Conservation (phyloP, 2,888 invertebrate genomes). For the Rhaphigaster nebulosa region DNA sequence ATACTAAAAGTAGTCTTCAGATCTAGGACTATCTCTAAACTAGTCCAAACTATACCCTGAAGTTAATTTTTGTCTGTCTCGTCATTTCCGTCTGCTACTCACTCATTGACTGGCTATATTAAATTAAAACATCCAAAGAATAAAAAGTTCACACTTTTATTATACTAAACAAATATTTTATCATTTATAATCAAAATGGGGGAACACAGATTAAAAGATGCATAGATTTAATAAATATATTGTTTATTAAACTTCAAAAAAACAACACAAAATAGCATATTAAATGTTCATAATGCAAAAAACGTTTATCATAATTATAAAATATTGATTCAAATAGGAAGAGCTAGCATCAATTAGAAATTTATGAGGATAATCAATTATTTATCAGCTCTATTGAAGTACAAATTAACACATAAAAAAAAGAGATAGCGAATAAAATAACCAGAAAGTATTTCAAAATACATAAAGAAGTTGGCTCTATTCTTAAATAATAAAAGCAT, state of each 20-base stretch:
- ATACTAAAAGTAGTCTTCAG: no score
- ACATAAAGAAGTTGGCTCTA: not conserved
- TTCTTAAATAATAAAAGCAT: slow-evolving; percentile 28
- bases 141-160: no score
- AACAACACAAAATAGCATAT: slow-evolving; percentile 57
- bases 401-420: slow-evolving; percentile 30
- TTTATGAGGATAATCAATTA: not conserved
- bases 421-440: slow-evolving; percentile 20
- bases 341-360: not conserved
- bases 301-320: slow-evolving; percentile 18
- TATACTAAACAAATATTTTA: no score
- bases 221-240: slow-evolving; percentile 56
- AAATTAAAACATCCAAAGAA: no score
- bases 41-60: no score
- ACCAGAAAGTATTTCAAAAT: slow-evolving; percentile 13
- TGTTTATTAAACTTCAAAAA: slow-evolving; percentile 57
- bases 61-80: no score
- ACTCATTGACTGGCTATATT: no score
- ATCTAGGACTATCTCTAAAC: no score
- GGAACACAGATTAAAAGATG: not conserved
- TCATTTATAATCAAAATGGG: no score
- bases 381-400: not conserved
- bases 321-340: slow-evolving; percentile 30
- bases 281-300: slow-evolving; percentile 54
- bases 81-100: no score